These are phyloP conservation scores for Meganola albula DNA, from an alignment of 2,888 invertebrate species.

Conservation along the genomic window DNA sequence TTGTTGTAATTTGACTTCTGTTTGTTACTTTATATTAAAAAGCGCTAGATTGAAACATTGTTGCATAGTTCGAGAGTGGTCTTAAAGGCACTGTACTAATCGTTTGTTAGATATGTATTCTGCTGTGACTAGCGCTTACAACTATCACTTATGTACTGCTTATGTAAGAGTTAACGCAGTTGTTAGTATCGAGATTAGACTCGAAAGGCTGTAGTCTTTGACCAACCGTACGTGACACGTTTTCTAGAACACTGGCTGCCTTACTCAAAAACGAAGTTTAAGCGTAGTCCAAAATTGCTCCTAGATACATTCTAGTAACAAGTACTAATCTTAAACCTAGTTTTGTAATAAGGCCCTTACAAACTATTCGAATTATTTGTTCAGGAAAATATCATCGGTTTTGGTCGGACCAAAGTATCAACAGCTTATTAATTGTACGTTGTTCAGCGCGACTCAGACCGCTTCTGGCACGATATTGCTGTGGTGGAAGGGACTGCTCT, in stretches of 20 bases:
- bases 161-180: slow-evolving; percentile 66
- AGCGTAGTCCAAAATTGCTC: too few relatives aligned
- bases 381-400: too few relatives aligned
- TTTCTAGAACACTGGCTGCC: too few relatives aligned
- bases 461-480: slow-evolving; percentile 80
- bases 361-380: too few relatives aligned
- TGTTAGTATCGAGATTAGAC: slow-evolving; percentile 54
- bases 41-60: slow-evolving; percentile 66
- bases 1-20: slow-evolving; percentile 75
- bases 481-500: slow-evolving; percentile 80
- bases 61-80: slow-evolving; percentile 59
- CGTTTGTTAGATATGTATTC: slow-evolving; percentile 50
- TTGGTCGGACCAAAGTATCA: too few relatives aligned
- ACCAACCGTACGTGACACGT: too few relatives aligned
- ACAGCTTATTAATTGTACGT: slow-evolving; percentile 28
- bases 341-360: too few relatives aligned
- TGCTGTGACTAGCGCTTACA: slow-evolving; percentile 70
- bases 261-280: too few relatives aligned
- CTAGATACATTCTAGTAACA: too few relatives aligned
- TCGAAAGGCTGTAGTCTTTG: too few relatives aligned
- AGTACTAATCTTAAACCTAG: too few relatives aligned
- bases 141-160: slow-evolving; percentile 66
- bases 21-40: slow-evolving; percentile 69
- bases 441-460: slow-evolving; percentile 62
- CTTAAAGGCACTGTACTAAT: slow-evolving; percentile 62